Conservation (phyloP, 2,113 vertebrate genomes). For the Planiliza haematocheilus region DNA sequence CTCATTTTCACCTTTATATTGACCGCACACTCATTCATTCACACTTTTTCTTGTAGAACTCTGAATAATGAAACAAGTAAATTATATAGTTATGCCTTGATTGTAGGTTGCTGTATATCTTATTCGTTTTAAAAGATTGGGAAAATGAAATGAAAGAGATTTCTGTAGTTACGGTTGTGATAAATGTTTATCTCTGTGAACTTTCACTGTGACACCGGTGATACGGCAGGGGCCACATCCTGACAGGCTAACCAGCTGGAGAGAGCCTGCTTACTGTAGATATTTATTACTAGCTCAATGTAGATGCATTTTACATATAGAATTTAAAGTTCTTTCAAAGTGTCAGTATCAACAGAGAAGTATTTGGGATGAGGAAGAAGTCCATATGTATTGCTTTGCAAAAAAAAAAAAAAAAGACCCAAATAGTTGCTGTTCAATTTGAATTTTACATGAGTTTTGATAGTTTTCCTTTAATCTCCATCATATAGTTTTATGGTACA, state of each 20-base stretch:
- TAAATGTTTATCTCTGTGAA: neutral
- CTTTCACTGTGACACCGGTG: neutral
- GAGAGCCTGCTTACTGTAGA: neutral
- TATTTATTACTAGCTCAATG: too few species aligned
- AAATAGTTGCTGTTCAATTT: neutral
- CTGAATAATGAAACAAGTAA: neutral
- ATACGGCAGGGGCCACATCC: neutral
- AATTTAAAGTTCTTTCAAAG: neutral
- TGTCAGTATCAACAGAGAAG: too few species aligned
- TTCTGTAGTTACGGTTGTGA: neutral
- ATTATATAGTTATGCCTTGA: neutral
- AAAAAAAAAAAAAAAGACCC: neutral
- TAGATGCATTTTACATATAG: neutral
- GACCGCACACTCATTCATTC: neutral
- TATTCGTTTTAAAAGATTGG: neutral
- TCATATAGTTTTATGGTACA: neutral
- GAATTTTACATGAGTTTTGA: constrained; percentile 11
- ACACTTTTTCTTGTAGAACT: neutral
- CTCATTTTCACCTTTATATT: neutral
- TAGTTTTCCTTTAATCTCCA: neutral
- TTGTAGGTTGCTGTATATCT: neutral
- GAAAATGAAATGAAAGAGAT: neutral
- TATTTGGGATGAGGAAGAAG: neutral
- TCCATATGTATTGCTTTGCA: neutral
- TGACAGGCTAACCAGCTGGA: constrained; percentile 20